A percentile compares a stretch with the other conserved stretches of the same genome.
These are phyloP conservation scores for Laticauda colubrina DNA, from an alignment of 2,113 vertebrate species.

Conservation along the genomic window DNA sequence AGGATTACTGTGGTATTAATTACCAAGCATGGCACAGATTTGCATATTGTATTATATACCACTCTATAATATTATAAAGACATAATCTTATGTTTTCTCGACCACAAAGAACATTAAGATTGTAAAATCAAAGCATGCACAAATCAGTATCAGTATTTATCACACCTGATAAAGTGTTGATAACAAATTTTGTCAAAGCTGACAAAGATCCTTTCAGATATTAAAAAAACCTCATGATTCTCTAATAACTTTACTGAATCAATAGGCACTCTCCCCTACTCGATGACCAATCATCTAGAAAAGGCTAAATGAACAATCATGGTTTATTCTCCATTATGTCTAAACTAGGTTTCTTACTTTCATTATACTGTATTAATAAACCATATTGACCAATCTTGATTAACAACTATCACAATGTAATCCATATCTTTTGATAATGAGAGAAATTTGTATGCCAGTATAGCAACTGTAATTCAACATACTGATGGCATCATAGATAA, in stretches of 20 bases:
- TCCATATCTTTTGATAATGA: not conserved
- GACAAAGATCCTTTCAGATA: not conserved
- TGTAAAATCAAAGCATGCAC: not conserved
- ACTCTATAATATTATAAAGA: not conserved
- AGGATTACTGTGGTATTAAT: not conserved
- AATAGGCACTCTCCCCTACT: not conserved
- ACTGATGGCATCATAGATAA: not conserved
- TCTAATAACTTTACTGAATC: not conserved
- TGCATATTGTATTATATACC: not conserved
- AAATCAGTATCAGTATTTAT: not conserved
- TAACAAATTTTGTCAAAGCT: not conserved
- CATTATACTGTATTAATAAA: not conserved
- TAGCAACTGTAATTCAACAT: not conserved
- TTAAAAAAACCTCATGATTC: not conserved
- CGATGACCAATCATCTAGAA: not conserved
- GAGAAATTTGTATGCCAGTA: not conserved
- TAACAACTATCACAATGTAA: not conserved
- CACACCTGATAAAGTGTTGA: not conserved
- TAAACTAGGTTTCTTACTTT: not conserved
- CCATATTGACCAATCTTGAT: not conserved
- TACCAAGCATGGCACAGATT: not conserved
- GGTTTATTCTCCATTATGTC: not conserved
- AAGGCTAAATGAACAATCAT: not conserved
- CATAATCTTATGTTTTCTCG: not conserved
- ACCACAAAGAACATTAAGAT: not conserved